These are phyloP conservation scores for Lumbricus terrestris DNA, from an alignment of 2,888 invertebrate genomes.

Conservation along the genomic window DNA sequence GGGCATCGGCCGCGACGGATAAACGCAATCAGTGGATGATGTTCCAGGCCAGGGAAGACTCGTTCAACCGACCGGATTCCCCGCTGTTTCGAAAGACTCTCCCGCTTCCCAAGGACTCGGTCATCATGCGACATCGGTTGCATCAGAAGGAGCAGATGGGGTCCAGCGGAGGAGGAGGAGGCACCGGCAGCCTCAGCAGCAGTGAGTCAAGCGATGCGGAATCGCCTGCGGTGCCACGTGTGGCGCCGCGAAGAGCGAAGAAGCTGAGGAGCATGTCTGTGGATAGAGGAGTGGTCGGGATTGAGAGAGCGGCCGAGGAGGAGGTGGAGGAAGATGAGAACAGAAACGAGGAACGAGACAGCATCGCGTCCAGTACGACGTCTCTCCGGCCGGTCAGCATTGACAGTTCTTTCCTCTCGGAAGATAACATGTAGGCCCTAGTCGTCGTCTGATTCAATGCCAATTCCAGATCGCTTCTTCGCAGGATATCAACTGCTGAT, in stretches of 20 bases:
- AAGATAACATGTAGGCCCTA: background rate
- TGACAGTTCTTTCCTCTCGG: background rate
- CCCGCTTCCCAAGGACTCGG: slow-evolving; percentile 29
- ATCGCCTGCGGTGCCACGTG: background rate
- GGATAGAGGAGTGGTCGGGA: background rate
- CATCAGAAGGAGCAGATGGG: slow-evolving; percentile 12
- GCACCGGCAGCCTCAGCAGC: background rate
- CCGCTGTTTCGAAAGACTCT: slow-evolving; percentile 25
- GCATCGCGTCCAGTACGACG: background rate
- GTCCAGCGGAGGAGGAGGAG: background rate
- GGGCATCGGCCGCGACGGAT: background rate
- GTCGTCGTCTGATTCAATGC: background rate
- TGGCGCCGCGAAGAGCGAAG: background rate
- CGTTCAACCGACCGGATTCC: slow-evolving; percentile 27
- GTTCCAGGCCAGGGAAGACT: slow-evolving; percentile 16
- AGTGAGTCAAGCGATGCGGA: background rate
- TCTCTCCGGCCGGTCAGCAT: background rate
- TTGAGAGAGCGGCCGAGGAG: background rate
- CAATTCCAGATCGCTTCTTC: background rate
- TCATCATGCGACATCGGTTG: slow-evolving; percentile 17
- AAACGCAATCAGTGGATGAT: background rate
- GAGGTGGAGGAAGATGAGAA: background rate
- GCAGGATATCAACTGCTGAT: background rate
- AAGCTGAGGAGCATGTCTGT: background rate
- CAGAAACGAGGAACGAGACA: background rate